Evolutionary conservation across 2,113 vertebrate genomes (phyloP).

Genomic region (Casuarius casuarius): DNA sequence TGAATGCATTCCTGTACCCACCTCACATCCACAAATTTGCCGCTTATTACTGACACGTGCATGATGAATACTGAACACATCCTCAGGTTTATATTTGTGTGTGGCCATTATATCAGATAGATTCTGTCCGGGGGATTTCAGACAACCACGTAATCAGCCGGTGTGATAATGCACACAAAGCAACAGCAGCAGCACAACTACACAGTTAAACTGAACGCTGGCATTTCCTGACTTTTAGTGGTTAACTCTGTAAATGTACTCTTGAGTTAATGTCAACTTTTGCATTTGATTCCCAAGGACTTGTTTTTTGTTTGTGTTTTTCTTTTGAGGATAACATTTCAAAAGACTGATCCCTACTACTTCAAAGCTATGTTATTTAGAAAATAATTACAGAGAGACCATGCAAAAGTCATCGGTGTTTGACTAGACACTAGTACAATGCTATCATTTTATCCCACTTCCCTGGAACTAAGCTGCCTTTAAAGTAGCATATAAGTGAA

Average conservation of each 20-base stretch:
- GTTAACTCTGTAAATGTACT: background rate
- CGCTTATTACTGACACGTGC: background rate
- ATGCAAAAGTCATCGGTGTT: background rate
- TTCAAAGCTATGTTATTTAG: background rate
- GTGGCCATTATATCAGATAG: background rate
- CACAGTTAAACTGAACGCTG: background rate
- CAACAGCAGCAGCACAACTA: background rate
- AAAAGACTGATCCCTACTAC: background rate
- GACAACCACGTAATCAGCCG: background rate
- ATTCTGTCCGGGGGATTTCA: background rate
- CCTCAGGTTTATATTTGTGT: background rate
- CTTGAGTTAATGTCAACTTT: background rate
- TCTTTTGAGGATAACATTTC: constrained; percentile 3
- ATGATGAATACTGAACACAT: background rate
- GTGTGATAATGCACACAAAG: background rate
- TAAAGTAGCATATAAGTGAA: background rate
- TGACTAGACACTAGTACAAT: background rate
- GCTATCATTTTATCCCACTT: background rate
- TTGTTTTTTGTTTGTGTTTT: background rate
- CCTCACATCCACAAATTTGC: background rate
- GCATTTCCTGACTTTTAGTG: background rate
- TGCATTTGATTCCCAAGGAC: background rate
- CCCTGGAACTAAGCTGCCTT: background rate
- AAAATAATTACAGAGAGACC: background rate
- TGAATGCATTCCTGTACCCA: background rate